phyloP scores from a whole-genome alignment of 2,888 invertebrate genomes.

The Eucera pruinosa region DNA sequence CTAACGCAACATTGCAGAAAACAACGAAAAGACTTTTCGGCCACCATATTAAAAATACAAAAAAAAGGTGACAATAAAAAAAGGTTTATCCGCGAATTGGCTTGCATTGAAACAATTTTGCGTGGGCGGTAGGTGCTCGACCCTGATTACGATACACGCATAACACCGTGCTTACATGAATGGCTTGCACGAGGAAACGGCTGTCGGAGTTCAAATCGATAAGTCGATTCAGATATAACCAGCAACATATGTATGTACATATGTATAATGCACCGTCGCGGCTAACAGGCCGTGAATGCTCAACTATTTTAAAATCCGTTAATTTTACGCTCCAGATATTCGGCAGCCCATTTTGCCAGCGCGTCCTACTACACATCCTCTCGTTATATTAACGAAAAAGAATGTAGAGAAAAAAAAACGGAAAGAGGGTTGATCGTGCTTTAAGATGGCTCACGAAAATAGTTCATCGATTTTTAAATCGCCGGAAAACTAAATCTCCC shows the following conservation, averaged over 20 bases:
- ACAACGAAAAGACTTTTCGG: too few relatives aligned
- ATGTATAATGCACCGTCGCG: constrained; percentile 36
- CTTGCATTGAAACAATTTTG: constrained; percentile 64
- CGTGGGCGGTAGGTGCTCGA: constrained; percentile 60
- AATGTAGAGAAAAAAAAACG: background rate
- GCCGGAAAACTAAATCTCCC: background rate
- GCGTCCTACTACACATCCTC: background rate
- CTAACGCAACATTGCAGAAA: too few relatives aligned
- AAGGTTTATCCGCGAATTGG: constrained; percentile 50
- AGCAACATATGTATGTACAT: background rate
- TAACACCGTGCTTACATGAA: constrained; percentile 69
- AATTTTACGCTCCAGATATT: constrained; percentile 57
- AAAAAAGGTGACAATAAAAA: constrained; percentile 29
- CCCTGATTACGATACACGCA: constrained; percentile 67
- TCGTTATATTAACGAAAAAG: constrained; percentile 16
- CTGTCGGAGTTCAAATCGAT: constrained; percentile 74
- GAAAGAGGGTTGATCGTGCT: background rate
- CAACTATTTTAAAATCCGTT: constrained; percentile 61
- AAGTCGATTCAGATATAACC: constrained; percentile 73
- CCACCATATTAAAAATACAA: too few relatives aligned
- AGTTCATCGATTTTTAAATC: constrained; percentile 13
- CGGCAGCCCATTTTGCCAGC: constrained; percentile 20
- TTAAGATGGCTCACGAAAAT: background rate
- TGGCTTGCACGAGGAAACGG: constrained; percentile 65
- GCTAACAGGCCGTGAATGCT: constrained; percentile 30